Conservation (phyloP, 2,797 vertebrate species). For the Discoglossus pictus region DNA sequence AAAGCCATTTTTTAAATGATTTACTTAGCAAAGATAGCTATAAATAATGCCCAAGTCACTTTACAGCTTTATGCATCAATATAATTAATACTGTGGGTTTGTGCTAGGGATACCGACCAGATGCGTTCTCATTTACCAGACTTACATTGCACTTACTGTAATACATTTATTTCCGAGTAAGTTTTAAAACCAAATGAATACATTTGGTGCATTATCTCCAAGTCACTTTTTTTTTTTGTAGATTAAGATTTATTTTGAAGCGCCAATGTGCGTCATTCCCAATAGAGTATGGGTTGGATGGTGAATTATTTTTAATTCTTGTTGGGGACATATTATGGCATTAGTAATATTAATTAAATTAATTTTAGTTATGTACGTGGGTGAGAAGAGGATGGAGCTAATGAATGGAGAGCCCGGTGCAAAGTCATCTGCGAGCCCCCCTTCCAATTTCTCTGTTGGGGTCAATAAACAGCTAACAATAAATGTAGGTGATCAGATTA, state of each 20-base stretch:
- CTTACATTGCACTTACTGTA: slow-evolving; percentile 65
- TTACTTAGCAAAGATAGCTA: slow-evolving; percentile 77
- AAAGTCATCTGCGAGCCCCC: too few relatives aligned
- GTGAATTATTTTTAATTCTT: too few relatives aligned
- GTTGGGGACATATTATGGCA: too few relatives aligned
- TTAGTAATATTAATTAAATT: too few relatives aligned
- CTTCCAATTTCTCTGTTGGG: too few relatives aligned
- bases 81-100: slow-evolving; percentile 70
- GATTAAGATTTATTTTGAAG: slow-evolving; percentile 47
- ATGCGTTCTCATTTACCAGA: slow-evolving; percentile 73
- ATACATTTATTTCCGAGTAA: slow-evolving; percentile 62
- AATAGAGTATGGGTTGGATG: too few relatives aligned
- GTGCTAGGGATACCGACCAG: slow-evolving; percentile 62
- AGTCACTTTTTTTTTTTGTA: slow-evolving; percentile 54
- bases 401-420: too few relatives aligned
- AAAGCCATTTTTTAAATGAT: slow-evolving; percentile 77
- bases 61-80: slow-evolving; percentile 69
- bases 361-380: too few relatives aligned
- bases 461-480: too few relatives aligned
- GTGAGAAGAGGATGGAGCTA: too few relatives aligned
- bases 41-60: slow-evolving; percentile 73
- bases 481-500: too few relatives aligned
- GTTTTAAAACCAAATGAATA: slow-evolving; percentile 65
- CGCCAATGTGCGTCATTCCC: too few relatives aligned
- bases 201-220: slow-evolving; percentile 58